Base-by-base conservation (phyloP, 2,888 invertebrate genomes). In the Scaptomyza parva region DNA sequence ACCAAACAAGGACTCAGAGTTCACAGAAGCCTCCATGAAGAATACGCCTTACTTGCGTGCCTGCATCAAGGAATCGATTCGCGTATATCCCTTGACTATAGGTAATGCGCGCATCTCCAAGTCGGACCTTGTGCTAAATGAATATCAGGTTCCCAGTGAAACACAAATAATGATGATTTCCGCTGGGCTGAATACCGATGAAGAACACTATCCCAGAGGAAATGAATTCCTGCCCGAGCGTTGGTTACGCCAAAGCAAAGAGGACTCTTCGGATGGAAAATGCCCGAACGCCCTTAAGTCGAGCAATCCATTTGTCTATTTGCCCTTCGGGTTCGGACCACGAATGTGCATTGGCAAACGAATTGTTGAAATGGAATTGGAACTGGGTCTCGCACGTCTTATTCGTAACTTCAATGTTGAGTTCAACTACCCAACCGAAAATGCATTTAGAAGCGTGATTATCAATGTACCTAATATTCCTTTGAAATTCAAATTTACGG, bases 341-440 rank as follows among this genome's bases (percentile, higher is more conserved):
- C 93, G 95, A 44, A 93, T 93, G 67, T 96, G 95, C 84, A 93
- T 95, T 70, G 96, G 96, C 2, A 93, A 94, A 81, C 92, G 96
- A 80, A 94, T 96, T 70, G 96, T 96, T 0, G 95, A 95, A 82
- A 92, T 96, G 83, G 96, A 96, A 89, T 92, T 95, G 60, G 94
- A 94, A 88, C 91, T 92, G 39, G 90, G 94, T 0, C 70, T 93
- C 4, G 92, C 93, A 11, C 93, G 89, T 11, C 52, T 90, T 0
- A 64, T 90, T 5, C 72, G 91, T 1, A 91, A 91, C 62, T 91
- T 84, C 37, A 54, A 86, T 9, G 66, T 91, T 1, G 89, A 88
- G 52, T 90, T 83, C 43, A 85, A 90, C 57, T 68, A 91, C 57
- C 35, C 88, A 3, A 87, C 82, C 0, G 79, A 90, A 2, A 89